Base-by-base conservation (phyloP, 2,888 invertebrate species). In the Meloe dianella region DNA sequence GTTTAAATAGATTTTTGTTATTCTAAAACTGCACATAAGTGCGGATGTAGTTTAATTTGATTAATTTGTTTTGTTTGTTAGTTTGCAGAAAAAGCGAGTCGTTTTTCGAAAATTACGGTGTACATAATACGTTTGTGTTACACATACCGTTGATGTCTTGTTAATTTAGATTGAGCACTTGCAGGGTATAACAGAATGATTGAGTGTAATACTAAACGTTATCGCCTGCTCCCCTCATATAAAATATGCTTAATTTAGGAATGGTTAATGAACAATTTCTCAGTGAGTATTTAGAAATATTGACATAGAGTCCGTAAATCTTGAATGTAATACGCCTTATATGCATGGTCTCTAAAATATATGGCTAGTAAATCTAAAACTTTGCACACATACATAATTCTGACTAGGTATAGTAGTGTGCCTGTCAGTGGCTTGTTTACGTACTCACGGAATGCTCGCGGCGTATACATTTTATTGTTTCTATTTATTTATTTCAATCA, bases 381-480 rank as follows among this genome's bases (percentile, higher is more conserved):
- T 57, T 61, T 41, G 63, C 67, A 65, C 71, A 69, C 64, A 66
- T 56, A 64, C 57, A 58, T 63, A 47, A 47, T 47, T 60, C 60
- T 47, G 47, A 35, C 32, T 66, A n/a, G n/a, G n/a, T n/a, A 47
- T 47, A 47, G 47, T 47, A 47, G 47, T 61, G 63, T 58, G 60
- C 59, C 41, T 68, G 68, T 70, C 68, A 58, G 62, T 47, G 61
- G 66, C 56, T 70, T 70, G 70, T 70, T 70, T 70, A 68, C 70
- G 70, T 67, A 63, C 64, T 61, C 69, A 54, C 66, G 69, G 66
- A 62, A 64, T 58, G 69, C 69, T 68, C 24, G 57, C 38, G 65
- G 71, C 65, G 38, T 47, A 35, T 41, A 27, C 58, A 60, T 41
- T 17, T 41, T 41, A 32, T 41, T 35, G 4, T 12, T 41, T 41